phyloP scores from a whole-genome alignment of 2,113 vertebrate species.

The Ailuropoda melanoleuca region DNA sequence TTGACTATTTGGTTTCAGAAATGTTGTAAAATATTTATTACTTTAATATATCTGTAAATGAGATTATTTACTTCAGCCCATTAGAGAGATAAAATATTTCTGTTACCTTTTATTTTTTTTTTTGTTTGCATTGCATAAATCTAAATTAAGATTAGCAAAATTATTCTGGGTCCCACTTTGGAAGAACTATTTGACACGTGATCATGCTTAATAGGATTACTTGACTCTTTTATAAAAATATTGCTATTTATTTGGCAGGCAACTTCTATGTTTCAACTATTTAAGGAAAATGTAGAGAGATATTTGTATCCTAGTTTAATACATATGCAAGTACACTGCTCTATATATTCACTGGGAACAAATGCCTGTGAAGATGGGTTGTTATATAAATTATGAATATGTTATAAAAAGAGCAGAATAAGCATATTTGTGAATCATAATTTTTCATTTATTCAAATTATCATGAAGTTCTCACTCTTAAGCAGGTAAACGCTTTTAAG shows the following conservation, averaged over 20 bases:
- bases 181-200: background rate
- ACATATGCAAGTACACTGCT: background rate
- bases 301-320: constrained; percentile 24
- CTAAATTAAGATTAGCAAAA: constrained; percentile 20
- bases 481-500: background rate
- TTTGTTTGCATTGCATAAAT: background rate
- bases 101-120: background rate
- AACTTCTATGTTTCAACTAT: background rate
- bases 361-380: background rate
- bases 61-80: background rate
- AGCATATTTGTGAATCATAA: background rate
- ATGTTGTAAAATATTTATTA: constrained; percentile 20
- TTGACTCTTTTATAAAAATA: background rate
- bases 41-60: background rate
- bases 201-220: background rate
- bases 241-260: background rate
- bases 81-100: background rate
- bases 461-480: background rate
- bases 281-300: background rate
- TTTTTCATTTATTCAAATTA: background rate
- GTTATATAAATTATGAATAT: background rate
- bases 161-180: background rate
- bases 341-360: background rate
- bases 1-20: background rate
- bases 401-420: background rate